phyloP scores from a whole-genome alignment of 2,888 invertebrate genomes.

The Muschampia plurimacula region DNA sequence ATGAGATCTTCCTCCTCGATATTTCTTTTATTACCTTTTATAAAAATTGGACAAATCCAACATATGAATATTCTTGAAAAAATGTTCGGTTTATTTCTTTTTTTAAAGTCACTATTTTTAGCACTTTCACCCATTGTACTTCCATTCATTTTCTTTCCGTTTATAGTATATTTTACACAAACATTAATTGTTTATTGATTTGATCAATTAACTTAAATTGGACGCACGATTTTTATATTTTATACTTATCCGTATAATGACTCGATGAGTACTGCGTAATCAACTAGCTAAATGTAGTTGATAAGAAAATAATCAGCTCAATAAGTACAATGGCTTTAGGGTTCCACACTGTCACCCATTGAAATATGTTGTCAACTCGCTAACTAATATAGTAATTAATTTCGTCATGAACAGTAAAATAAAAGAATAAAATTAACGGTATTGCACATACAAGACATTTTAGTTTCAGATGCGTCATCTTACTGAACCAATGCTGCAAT shows the following conservation, averaged over 20 bases:
- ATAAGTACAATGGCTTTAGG: constrained; percentile 17
- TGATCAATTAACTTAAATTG: not conserved
- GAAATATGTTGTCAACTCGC: not conserved
- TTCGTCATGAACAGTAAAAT: too few species aligned
- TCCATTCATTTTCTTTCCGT: constrained; percentile 25
- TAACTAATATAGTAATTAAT: too few species aligned
- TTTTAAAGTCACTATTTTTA: constrained; percentile 45
- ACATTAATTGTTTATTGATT: not conserved
- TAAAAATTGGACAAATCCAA: constrained; percentile 79
- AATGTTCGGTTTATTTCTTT: constrained; percentile 66
- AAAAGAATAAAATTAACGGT: too few species aligned
- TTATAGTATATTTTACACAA: not conserved
- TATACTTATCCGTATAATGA: constrained; percentile 18
- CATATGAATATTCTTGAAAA: constrained; percentile 74
- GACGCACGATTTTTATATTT: not conserved
- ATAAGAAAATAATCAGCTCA: constrained; percentile 35
- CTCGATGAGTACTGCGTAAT: constrained; percentile 33
- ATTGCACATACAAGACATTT: too few species aligned
- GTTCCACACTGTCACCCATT: not conserved
- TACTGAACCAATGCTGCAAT: too few species aligned
- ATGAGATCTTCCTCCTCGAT: constrained; percentile 89
- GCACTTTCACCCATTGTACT: constrained; percentile 42
- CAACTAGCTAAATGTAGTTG: constrained; percentile 22
- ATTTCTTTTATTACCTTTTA: constrained; percentile 85
- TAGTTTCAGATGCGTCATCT: too few species aligned